phyloP scores from a whole-genome alignment of 2,113 vertebrate species.

The Engystomops pustulosus region DNA sequence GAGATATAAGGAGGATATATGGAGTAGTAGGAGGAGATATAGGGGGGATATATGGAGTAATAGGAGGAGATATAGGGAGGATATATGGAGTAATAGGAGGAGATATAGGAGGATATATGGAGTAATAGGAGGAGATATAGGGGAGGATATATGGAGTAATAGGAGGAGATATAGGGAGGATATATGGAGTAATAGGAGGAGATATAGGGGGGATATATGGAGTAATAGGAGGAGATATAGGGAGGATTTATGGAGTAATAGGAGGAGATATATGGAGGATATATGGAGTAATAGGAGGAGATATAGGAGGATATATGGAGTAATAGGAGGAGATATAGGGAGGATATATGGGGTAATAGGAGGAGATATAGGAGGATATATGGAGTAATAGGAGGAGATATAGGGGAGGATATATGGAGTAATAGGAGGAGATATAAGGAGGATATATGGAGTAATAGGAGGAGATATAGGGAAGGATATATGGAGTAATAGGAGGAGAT shows the following conservation, averaged over 20 bases:
- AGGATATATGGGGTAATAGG: neutral
- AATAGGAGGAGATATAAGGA: slow-evolving; percentile 19
- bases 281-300: neutral
- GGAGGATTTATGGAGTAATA: too few relatives aligned
- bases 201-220: too few relatives aligned
- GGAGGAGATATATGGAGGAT: neutral
- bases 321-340: neutral
- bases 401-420: neutral
- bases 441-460: slow-evolving; percentile 1
- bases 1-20: slow-evolving; percentile 4
- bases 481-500: neutral
- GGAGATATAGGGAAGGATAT: neutral
- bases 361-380: slow-evolving; percentile 13
- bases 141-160: too few relatives aligned
- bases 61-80: too few relatives aligned
- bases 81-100: too few relatives aligned
- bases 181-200: too few relatives aligned
- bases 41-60: neutral
- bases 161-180: too few relatives aligned
- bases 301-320: neutral
- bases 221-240: too few relatives aligned
- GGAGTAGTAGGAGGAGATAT: neutral
- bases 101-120: too few relatives aligned
- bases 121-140: too few relatives aligned
- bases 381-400: slow-evolving; percentile 15